phyloP scores from a whole-genome alignment of 2,888 invertebrate species.

The Parnassius orleans region DNA sequence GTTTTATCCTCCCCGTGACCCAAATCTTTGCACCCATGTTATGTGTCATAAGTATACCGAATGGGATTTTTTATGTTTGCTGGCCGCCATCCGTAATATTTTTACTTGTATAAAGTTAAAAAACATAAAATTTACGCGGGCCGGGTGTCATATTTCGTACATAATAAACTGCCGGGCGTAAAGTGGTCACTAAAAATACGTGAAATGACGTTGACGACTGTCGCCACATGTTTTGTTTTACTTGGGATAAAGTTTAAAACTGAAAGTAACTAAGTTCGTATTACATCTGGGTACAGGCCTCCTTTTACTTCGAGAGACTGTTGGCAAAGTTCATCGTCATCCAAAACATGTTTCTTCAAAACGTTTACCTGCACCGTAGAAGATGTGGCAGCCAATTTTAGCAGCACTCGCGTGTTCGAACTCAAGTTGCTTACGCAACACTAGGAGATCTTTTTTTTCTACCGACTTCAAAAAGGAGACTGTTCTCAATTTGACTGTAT shows the following conservation, averaged over 20 bases:
- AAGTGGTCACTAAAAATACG: conserved; percentile 44
- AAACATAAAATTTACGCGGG: conserved; percentile 8
- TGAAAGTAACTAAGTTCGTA: no score
- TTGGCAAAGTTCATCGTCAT: no score
- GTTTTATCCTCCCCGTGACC: not conserved
- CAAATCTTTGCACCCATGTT: conserved; percentile 6
- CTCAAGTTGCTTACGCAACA: no score
- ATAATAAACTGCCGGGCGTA: conserved; percentile 38
- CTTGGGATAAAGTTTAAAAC: not conserved
- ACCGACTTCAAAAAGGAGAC: no score
- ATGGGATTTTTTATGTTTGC: conserved; percentile 7
- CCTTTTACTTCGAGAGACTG: no score
- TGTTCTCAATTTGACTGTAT: no score
- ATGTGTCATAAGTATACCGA: conserved; percentile 9
- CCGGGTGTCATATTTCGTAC: conserved; percentile 37
- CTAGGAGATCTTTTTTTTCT: no score
- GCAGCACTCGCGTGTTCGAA: no score
- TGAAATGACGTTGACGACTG: conserved; percentile 31
- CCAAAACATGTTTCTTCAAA: no score
- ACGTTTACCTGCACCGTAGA: no score
- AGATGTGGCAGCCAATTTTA: no score
- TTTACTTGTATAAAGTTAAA: conserved; percentile 15
- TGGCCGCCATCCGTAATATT: conserved; percentile 16
- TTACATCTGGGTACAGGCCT: no score
- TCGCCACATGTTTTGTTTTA: conserved; percentile 1